phyloP scores from a whole-genome alignment of 2,113 vertebrate genomes.

The Tetrax tetrax region DNA sequence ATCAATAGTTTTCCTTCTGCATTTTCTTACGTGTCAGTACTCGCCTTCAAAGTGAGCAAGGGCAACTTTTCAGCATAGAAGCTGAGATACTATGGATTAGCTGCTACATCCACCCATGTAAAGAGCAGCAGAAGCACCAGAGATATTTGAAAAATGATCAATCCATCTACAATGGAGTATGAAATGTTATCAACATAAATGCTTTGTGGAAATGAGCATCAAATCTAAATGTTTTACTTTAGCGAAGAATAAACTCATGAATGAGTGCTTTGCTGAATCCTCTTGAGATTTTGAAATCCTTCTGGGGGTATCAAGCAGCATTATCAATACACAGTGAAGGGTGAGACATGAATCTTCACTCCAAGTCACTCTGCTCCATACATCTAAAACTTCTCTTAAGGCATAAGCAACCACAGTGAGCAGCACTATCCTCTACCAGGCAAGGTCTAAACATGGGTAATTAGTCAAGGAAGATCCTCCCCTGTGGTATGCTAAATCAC shows the following conservation, averaged over 20 bases:
- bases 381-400: background rate
- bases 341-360: background rate
- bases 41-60: background rate
- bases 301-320: background rate
- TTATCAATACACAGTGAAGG: background rate
- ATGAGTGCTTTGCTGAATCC: background rate
- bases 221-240: background rate
- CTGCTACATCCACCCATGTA: background rate
- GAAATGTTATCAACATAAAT: background rate
- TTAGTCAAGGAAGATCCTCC: background rate
- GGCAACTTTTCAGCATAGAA: background rate
- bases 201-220: background rate
- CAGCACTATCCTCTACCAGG: background rate
- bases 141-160: background rate
- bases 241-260: background rate
- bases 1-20: background rate
- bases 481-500: background rate
- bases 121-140: background rate
- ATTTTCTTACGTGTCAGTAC: background rate
- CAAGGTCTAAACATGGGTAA: background rate
- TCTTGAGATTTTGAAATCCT: background rate
- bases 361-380: background rate
- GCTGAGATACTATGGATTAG: background rate
- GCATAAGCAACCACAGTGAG: background rate
- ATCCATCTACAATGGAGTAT: background rate